Percentiles rank a stretch among this genome's conserved stretches.
phyloP scores from a whole-genome alignment of 2,113 vertebrate genomes.

The Archocentrus centrarchus region DNA sequence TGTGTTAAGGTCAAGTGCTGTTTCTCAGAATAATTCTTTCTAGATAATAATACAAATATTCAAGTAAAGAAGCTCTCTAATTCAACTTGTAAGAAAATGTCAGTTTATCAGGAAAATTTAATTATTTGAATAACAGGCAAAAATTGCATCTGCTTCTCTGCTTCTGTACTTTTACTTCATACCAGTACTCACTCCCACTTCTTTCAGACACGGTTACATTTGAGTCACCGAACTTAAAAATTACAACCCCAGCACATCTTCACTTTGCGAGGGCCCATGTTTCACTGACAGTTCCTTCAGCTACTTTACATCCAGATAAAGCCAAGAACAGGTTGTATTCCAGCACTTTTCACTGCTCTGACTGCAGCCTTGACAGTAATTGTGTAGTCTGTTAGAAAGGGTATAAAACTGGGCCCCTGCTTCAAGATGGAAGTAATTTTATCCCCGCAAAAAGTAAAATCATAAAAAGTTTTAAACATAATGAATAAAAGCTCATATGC shows the following conservation, averaged over 20 bases:
- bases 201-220: neutral
- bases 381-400: conserved; percentile 50
- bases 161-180: neutral
- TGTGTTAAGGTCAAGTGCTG: neutral
- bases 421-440: conserved; percentile 48
- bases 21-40: neutral
- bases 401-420: conserved; percentile 30
- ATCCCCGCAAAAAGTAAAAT: conserved; percentile 24
- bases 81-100: neutral
- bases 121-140: neutral
- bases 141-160: neutral
- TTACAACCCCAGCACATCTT: conserved; percentile 7
- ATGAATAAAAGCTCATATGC: neutral
- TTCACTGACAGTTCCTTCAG: conserved; percentile 27
- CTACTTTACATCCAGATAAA: conserved; percentile 16
- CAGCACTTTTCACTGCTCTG: conserved; percentile 23
- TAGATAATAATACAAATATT: neutral
- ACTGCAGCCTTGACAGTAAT: conserved; percentile 65
- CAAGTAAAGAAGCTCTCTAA: neutral
- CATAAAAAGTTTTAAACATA: neutral
- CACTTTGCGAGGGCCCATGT: conserved; percentile 12
- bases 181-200: neutral
- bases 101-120: neutral
- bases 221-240: neutral
- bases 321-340: conserved; percentile 24